Base-by-base conservation (phyloP, 2,888 invertebrate genomes). In the Agrotis exclamationis region DNA sequence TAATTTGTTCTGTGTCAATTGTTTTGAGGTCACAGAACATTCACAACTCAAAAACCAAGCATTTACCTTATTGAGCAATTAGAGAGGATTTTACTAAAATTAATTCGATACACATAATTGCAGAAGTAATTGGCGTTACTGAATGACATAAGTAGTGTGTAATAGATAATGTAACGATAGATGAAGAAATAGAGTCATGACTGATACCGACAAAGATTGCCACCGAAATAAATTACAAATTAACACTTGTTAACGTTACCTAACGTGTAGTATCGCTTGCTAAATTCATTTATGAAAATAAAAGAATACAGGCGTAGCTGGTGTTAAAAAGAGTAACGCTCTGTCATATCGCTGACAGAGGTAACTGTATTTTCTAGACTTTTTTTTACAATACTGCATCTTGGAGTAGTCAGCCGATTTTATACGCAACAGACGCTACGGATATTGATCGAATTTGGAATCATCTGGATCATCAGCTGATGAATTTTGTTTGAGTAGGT, bases 141-240 rank as follows among this genome's bases (percentile, higher is more conserved):
- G 67, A 74, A 63, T 84, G 70, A 84, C 72, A 76, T 76, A 80
- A 84, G 53, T 68, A 64, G 72, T 72, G 70, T 74, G 67, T 73
- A 78, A 78, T 74, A 72, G 67, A 68, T 70, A 74, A 79, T 65
- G 51, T 77, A 68, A 72, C 70, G 59, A 69, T 62, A 39, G 64
- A 64, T 81, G 74, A 74, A 47, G 70, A 74, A 80, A 84, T 75
- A 62, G 24, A 65, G 48, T 62, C 58, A 56, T 62, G 48, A 13
- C 54, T 57, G 63, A 53, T 70, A 62, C 58, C 58, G 51, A 16
- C 18, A 54, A 76, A 39, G 64, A 71, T 78, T 81, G 62, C 57
- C 51, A 72, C 56, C 63, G 58, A 74, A 68, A 59, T 71, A 69
- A 79, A 76, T 79, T 77, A 82, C 28, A 69, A 82, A 74, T 79